Evolutionary conservation across 2,113 vertebrate genomes (phyloP), one percentile per base, ranked within the genome.

Genomic region (Osmerus eperlanus): DNA sequence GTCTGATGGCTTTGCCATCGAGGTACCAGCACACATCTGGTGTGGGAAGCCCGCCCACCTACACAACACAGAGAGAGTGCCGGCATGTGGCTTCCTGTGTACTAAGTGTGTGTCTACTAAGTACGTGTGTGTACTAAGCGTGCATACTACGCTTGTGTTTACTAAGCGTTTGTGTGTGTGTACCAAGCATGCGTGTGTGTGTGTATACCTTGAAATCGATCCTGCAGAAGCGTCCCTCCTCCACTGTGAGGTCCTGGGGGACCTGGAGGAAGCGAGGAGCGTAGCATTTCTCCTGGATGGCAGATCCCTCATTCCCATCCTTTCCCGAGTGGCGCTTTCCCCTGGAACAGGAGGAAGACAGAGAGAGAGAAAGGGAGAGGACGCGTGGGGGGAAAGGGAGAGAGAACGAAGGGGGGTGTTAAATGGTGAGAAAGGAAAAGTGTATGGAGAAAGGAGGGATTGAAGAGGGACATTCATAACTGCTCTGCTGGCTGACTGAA

Each of bases 271-370:
- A 98, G 67, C 96, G 95, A 73, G 96, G 96, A 32, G 94, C 95
- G 23, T 96, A 98, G 73, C 94, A 97, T 81, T 97, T 98, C 72
- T 98, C 96, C 85, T 97, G 95, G 81, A 97, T 98, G 5, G 93
- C 89, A 18, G 93, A 91, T 2, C 92, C 91, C n/a, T 95, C 94
- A 14, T 89, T 93, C 2, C 84, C 89, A 18, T 93, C 92, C 1
- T 89, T 92, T 81, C 93, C 93, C 0, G 92, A 93, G 81, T 93
- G 92, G 0, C 91, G 92, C 82, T 92, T 93, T 80, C 94, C 96
- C 92, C 95, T 97, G 77, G 82, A 75, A 51, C 16, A 77, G 9
- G 79, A 6, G 32, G 21, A 47, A 65, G 16, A 21, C 3, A 15
- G n/a, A 16, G 25, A 65, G 4, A 65, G 63, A 19, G 14, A 29